Percentiles rank a stretch among this genome's conserved stretches.
These are phyloP conservation scores for Elysia crispata DNA, from an alignment of 2,888 invertebrate species.

Conservation along the genomic window DNA sequence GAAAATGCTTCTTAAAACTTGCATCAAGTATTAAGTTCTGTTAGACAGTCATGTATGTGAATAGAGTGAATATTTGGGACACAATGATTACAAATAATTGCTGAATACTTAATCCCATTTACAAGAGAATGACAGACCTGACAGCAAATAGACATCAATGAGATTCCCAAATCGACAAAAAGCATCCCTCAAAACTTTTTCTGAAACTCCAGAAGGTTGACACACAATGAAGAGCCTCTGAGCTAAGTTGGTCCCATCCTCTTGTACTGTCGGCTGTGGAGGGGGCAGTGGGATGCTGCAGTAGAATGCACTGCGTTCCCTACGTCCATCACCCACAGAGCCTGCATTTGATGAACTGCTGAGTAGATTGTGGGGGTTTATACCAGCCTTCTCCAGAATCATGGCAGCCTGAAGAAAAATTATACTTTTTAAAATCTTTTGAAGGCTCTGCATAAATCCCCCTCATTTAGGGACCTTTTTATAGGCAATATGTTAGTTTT, in stretches of 20 bases:
- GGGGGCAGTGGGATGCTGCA: conserved; percentile 80
- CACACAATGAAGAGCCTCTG: conserved; percentile 81
- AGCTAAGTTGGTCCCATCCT: conserved; percentile 76
- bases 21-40: no score
- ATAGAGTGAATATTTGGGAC: no score
- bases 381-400: conserved; percentile 68
- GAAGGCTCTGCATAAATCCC: no score
- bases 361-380: conserved; percentile 65
- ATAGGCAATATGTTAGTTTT: no score
- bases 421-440: no score
- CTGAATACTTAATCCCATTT: no score
- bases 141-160: conserved; percentile 92
- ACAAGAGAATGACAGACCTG: conserved; percentile 79
- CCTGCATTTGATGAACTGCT: conserved; percentile 36
- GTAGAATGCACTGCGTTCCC: conserved; percentile 73
- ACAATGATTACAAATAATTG: no score
- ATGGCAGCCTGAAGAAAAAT: conserved; percentile 62
- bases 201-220: conserved; percentile 84
- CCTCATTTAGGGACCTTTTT: no score
- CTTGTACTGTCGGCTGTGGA: conserved; percentile 79
- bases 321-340: conserved; percentile 47
- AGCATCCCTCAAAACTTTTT: conserved; percentile 88
- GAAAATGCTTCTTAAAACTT: no score
- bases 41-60: no score
- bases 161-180: conserved; percentile 94